phyloP scores from a whole-genome alignment of 2,888 invertebrate species.

The Diachrysia chrysitis region DNA sequence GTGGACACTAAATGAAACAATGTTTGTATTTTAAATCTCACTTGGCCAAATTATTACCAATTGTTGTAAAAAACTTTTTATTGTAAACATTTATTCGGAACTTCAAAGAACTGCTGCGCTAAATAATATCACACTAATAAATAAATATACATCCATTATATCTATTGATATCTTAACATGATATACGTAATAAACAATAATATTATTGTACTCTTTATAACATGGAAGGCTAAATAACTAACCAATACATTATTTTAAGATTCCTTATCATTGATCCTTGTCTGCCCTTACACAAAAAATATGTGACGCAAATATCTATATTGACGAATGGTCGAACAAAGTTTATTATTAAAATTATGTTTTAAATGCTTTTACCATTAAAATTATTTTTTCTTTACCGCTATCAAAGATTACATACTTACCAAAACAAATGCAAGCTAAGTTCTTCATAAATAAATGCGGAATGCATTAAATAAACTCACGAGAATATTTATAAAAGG shows the following conservation, averaged over 20 bases:
- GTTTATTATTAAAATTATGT: too few species aligned
- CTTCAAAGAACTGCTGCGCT: not conserved
- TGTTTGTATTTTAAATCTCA: not conserved
- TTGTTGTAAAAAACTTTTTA: not conserved
- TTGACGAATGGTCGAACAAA: not conserved
- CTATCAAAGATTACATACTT: not conserved
- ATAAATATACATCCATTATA: not conserved
- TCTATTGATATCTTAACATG: constrained; percentile 30
- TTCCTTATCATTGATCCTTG: not conserved
- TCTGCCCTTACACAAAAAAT: not conserved
- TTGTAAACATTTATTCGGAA: not conserved
- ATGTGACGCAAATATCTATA: not conserved
- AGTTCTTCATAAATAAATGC: not conserved
- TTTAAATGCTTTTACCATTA: too few species aligned
- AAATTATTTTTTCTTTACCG: too few species aligned
- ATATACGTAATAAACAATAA: constrained; percentile 34
- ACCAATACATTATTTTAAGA: constrained; percentile 24
- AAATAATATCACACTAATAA: not conserved
- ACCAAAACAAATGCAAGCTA: not conserved
- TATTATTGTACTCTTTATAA: constrained; percentile 45
- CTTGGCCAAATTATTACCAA: not conserved
- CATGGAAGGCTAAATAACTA: constrained; percentile 28
- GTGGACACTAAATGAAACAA: not conserved
- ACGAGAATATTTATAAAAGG: constrained; percentile 1
- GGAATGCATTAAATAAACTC: not conserved